Conservation (phyloP, 2,888 invertebrate species). For the Drosophila atroscutellata region DNA sequence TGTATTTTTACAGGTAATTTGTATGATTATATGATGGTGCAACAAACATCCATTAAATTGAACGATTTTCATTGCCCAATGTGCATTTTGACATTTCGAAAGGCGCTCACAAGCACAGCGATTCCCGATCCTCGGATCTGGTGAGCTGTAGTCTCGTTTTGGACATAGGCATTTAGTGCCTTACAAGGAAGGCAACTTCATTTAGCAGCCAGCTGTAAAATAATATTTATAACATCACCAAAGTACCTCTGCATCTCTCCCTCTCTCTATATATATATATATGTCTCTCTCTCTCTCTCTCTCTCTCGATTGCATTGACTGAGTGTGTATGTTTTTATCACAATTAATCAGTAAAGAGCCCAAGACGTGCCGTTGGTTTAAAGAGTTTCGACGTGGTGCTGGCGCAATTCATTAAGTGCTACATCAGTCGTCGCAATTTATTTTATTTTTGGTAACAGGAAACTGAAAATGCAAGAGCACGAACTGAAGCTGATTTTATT, state of each 20-base stretch:
- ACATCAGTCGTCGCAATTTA: conserved; percentile 59
- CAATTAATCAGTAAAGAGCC: conserved; percentile 64
- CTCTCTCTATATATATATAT: background rate
- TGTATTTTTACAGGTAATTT: background rate
- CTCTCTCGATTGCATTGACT: background rate
- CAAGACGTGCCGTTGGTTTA: conserved; percentile 55
- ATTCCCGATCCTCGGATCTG: conserved; percentile 19
- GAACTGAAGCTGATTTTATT: conserved; percentile 64
- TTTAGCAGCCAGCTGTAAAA: conserved; percentile 41
- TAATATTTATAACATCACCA: conserved; percentile 46
- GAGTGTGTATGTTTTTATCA: conserved; percentile 33
- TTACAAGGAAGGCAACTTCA: conserved; percentile 58
- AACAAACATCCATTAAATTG: conserved; percentile 7
- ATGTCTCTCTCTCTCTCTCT: background rate
- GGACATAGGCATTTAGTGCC: conserved; percentile 53
- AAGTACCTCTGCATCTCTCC: conserved; percentile 9
- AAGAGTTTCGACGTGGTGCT: conserved; percentile 50
- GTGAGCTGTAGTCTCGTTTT: conserved; percentile 22
- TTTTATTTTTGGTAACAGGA: conserved; percentile 71
- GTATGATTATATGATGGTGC: conserved; percentile 11
- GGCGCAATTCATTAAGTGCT: conserved; percentile 65
- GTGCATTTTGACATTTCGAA: conserved; percentile 30
- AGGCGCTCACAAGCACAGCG: conserved; percentile 16
- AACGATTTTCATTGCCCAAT: conserved; percentile 26
- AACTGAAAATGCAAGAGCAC: conserved; percentile 62